A percentile compares a stretch with the other conserved stretches of the same genome.
Evolutionary conservation across 2,113 vertebrate genomes (phyloP).

Genomic region (Lepus americanus): DNA sequence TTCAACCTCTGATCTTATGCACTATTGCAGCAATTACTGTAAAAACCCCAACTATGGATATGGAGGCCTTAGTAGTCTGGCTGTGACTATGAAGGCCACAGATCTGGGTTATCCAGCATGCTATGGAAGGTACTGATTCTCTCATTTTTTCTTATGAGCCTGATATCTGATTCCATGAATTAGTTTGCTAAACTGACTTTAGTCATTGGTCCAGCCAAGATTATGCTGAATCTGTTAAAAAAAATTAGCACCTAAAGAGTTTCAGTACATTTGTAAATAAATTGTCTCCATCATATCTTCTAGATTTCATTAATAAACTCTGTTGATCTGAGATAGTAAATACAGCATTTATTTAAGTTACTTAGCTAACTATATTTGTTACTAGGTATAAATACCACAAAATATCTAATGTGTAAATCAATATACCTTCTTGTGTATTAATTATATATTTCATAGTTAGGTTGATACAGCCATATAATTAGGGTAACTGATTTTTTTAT

Average conservation of each 20-base stretch:
- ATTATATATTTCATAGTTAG: not conserved
- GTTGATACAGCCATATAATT: not conserved
- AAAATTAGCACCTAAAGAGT: not conserved
- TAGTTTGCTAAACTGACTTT: not conserved
- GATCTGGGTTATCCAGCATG: rapidly evolving
- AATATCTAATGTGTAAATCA: not conserved
- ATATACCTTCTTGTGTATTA: not conserved
- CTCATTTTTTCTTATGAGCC: not conserved
- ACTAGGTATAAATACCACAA: not conserved
- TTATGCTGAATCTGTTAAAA: not conserved
- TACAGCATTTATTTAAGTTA: not conserved
- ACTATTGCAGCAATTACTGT: not conserved
- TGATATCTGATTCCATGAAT: not conserved
- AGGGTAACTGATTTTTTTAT: not conserved
- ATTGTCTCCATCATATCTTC: not conserved
- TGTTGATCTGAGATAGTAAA: not conserved
- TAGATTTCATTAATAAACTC: not conserved
- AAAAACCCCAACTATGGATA: not conserved
- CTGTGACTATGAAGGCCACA: not conserved
- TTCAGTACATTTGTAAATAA: not conserved
- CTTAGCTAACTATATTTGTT: not conserved
- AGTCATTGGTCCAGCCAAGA: no score
- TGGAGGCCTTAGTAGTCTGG: no score
- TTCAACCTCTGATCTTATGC: not conserved
- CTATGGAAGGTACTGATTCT: not conserved